Base-by-base conservation (phyloP, 2,888 invertebrate species). In the Heterodera filipjevi region DNA sequence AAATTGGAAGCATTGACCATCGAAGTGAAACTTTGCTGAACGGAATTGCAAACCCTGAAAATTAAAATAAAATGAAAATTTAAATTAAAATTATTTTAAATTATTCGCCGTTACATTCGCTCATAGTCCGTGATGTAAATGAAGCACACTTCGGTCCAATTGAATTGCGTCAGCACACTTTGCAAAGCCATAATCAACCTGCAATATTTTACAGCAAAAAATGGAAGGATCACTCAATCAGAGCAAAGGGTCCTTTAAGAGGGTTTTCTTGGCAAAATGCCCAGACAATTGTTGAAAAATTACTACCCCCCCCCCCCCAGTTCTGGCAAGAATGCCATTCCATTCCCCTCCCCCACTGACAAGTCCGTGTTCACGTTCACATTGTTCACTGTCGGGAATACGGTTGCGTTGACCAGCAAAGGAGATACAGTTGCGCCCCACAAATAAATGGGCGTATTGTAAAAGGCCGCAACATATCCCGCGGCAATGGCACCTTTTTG, bases 131-230 rank as follows among this genome's bases (percentile, higher is more conserved):
- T 44, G n/a, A 79, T 44, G 64, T 85, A 86, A 22, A 86, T 77
- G 70, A 84, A 83, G 5, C 84, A 85, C 66, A 85, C 84, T 68
- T 86, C 83, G 5, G 78, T 77, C 85, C 85, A 86, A 22, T 83
- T 76, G 68, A 81, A 86, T 49, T 82, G 76, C n/a, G 73, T 74
- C 22, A 86, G 33, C 27, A 86, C 72, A n/a, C 33, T 64, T 33
- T 66, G 71, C 39, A 82, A 49, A 19, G 74, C 81, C 39, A 70
- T 53, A 0, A 71, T 79, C 64, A 81, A 68, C 49, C 81, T 82
- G 39, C 0, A 39, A 39, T 10, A 39, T 39, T 12, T 10, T 12
- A 10, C 8, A 39, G 6, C 39, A 39, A 12, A 39, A 39, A 39
- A 39, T 39, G 39, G n/a, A n/a, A n/a, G n/a, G n/a, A n/a, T n/a